Percentiles rank a stretch among this genome's conserved stretches.
Evolutionary conservation across 2,888 invertebrate species (phyloP).

Genomic region (Tipula helvola): DNA sequence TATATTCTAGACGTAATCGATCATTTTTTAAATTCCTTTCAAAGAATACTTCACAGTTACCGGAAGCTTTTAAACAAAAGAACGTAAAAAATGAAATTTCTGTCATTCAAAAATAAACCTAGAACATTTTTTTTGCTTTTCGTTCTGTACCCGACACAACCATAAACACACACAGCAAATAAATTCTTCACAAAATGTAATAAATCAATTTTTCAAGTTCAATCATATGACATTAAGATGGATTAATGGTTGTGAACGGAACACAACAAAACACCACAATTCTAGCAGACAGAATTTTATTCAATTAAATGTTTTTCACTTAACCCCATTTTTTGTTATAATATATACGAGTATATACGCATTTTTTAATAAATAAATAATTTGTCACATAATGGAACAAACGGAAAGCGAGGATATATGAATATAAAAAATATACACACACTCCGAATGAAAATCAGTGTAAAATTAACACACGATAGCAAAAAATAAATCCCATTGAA

Average conservation of each 20-base stretch:
- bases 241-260: not conserved
- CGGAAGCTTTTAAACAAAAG: not conserved
- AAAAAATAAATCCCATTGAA: not conserved
- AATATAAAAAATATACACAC: not conserved
- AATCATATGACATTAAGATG: not conserved
- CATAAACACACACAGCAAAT: not conserved
- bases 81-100: not conserved
- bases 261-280: not conserved
- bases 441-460: not conserved
- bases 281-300: not conserved
- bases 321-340: not conserved
- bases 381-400: not conserved
- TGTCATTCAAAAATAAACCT: not conserved
- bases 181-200: not conserved
- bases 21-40: not conserved
- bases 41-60: not conserved
- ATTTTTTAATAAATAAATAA: not conserved
- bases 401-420: not conserved
- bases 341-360: not conserved
- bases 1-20: not conserved
- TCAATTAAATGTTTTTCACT: not conserved
- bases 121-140: not conserved
- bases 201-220: not conserved
- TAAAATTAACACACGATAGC: not conserved
- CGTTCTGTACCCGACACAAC: not conserved